A percentile compares a stretch with the other conserved stretches of the same genome.
Conservation (phyloP, 2,888 invertebrate species). For the Eurytoma adleriae region DNA sequence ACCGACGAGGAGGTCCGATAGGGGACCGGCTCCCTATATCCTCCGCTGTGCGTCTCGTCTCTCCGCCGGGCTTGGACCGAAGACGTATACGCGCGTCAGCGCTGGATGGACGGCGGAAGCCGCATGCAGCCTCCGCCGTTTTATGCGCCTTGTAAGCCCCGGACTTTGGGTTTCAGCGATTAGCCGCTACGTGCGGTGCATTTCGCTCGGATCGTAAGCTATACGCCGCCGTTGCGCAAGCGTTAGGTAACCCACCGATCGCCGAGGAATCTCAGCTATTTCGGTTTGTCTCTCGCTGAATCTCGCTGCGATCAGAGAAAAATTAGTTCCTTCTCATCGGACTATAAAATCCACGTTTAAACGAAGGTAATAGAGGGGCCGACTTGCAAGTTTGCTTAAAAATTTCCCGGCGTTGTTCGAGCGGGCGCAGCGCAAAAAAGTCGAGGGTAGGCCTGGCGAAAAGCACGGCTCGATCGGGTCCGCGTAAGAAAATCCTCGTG, state of each 20-base stretch:
- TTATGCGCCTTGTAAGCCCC: background rate
- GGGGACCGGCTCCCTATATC: constrained; percentile 19
- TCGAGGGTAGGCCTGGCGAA: background rate
- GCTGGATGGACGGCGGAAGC: constrained; percentile 26
- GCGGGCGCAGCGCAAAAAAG: constrained; percentile 6
- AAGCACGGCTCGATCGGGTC: constrained; percentile 27
- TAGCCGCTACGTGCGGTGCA: constrained; percentile 3
- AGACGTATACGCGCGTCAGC: constrained; percentile 43
- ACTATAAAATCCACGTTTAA: too few relatives aligned
- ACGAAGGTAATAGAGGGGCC: too few relatives aligned
- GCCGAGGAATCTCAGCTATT: too few relatives aligned
- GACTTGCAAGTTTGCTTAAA: constrained; percentile 4
- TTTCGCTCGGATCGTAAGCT: background rate
- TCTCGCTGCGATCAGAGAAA: constrained; percentile 2
- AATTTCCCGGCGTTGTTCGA: background rate
- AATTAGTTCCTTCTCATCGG: background rate
- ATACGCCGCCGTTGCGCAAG: constrained; percentile 1
- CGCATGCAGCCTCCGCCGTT: background rate
- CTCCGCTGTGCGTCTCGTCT: constrained; percentile 18
- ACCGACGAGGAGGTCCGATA: background rate
- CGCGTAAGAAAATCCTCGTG: constrained; percentile 44
- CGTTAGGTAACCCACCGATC: too few relatives aligned
- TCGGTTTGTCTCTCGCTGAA: too few relatives aligned
- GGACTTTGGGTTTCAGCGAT: constrained; percentile 9
- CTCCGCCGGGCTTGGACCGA: background rate